Evolutionary conservation across 2,888 invertebrate species (phyloP).

Genomic region (Acheta domesticus): DNA sequence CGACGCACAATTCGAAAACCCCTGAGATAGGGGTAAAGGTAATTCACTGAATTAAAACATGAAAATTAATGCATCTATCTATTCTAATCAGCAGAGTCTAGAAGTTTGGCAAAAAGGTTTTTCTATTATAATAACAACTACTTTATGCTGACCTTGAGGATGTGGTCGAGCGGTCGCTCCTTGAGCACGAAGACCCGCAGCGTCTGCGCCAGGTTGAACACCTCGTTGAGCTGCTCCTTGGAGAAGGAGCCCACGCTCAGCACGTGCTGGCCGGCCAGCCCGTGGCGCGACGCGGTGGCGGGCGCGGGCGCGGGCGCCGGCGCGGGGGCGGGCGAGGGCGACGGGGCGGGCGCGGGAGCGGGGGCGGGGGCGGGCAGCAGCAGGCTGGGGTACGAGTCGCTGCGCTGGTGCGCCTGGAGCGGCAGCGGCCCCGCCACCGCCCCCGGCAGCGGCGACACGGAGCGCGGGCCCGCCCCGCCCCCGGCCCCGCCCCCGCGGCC

Average conservation of each 20-base stretch:
- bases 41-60: too few species aligned
- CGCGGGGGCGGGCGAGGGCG: constrained; percentile 65
- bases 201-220: constrained; percentile 90
- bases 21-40: too few species aligned
- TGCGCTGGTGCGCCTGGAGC: constrained; percentile 43
- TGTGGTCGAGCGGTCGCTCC: constrained; percentile 78
- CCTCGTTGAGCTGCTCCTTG: constrained; percentile 85
- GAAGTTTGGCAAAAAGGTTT: too few species aligned
- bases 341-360: constrained; percentile 21
- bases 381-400: constrained; percentile 46
- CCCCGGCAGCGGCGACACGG: not conserved
- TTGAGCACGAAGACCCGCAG: constrained; percentile 67
- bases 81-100: too few species aligned
- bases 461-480: not conserved
- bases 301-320: constrained; percentile 31
- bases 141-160: constrained; percentile 62
- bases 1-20: too few species aligned
- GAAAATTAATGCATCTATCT: too few species aligned
- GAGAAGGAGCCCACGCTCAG: constrained; percentile 80
- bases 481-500: not conserved
- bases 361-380: constrained; percentile 36
- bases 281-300: constrained; percentile 43
- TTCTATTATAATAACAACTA: too few species aligned
- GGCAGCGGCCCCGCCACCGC: constrained; percentile 42
- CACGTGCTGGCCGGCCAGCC: constrained; percentile 71